A percentile compares a stretch with the other conserved stretches of the same genome.
Conservation (phyloP, 64 coral and sea anemone species). For the Montipora capricornis region DNA sequence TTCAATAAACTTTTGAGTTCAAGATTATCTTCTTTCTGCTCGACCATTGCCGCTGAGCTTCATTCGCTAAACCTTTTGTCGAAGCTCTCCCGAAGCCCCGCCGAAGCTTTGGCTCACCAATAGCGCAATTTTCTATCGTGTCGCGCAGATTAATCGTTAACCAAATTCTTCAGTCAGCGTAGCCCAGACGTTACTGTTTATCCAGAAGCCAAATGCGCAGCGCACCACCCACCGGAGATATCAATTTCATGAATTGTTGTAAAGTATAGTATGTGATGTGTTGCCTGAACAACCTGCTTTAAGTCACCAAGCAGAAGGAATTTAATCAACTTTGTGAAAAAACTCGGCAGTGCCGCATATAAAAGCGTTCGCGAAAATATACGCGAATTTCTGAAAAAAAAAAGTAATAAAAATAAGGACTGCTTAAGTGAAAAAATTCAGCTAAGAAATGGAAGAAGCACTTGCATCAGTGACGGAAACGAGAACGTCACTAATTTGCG, state of each 20-base stretch:
- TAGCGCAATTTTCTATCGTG: too few relatives aligned
- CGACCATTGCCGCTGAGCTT: background rate
- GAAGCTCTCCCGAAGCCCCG: background rate
- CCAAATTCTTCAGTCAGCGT: background rate
- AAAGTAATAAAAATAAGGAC: too few relatives aligned
- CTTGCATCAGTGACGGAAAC: too few relatives aligned
- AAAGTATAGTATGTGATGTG: background rate
- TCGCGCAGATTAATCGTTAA: background rate
- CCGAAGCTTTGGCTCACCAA: background rate
- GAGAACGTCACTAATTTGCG: too few relatives aligned
- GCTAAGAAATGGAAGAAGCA: too few relatives aligned
- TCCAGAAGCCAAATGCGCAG: background rate
- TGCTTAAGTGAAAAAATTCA: too few relatives aligned
- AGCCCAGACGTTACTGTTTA: background rate
- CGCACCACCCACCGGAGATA: too few relatives aligned
- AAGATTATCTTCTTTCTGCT: background rate
- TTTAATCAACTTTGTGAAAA: too few relatives aligned
- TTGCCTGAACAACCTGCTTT: background rate
- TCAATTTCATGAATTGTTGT: background rate
- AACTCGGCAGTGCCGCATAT: too few relatives aligned
- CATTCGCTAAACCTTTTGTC: background rate
- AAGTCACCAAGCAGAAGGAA: background rate
- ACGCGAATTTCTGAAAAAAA: too few relatives aligned
- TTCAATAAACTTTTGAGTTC: constrained; percentile 1
- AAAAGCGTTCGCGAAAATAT: too few relatives aligned